A percentile compares a stretch with the other conserved stretches of the same genome.
These are phyloP conservation scores for Cichlasoma orientale DNA, from an alignment of 2,797 vertebrate genomes.

Conservation along the genomic window DNA sequence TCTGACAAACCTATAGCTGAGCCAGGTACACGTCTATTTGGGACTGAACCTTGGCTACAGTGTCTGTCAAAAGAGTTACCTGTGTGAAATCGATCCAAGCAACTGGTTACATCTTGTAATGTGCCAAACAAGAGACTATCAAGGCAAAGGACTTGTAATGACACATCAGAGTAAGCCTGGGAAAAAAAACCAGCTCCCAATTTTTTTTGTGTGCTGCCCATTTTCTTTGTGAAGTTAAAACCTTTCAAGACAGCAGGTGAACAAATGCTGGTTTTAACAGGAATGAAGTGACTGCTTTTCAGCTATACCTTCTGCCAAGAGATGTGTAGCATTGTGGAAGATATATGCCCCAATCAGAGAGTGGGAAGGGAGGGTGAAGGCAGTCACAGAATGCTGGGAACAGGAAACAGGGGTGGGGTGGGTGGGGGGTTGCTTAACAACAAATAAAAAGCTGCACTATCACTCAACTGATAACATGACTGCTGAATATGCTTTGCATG, in stretches of 20 bases:
- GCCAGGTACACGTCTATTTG: fast-evolving
- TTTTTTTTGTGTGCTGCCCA: not conserved
- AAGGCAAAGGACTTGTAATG: not conserved
- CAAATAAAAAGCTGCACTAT: conserved; percentile 29
- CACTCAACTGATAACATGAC: conserved; percentile 33
- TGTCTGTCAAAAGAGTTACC: fast-evolving
- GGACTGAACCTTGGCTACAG: not conserved
- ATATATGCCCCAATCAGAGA: conserved; percentile 28
- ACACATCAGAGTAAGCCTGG: not conserved
- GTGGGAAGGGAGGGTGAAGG: conserved; percentile 9
- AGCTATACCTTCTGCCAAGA: conserved; percentile 8
- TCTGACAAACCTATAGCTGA: not conserved
- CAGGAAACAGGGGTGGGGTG: not conserved
- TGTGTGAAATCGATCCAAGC: not conserved
- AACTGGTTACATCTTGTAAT: not conserved
- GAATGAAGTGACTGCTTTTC: not conserved
- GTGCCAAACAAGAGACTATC: not conserved
- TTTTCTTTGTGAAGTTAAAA: conserved; percentile 10
- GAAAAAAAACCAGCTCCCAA: not conserved
- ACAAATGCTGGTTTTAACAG: not conserved
- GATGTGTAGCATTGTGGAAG: conserved; percentile 13
- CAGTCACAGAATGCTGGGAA: not conserved
- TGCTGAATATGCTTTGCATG: conserved; percentile 30
- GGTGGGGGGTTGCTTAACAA: conserved; percentile 11
- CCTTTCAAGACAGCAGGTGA: not conserved